phyloP scores from a whole-genome alignment of 2,888 invertebrate species.

The Dione vanillae region DNA sequence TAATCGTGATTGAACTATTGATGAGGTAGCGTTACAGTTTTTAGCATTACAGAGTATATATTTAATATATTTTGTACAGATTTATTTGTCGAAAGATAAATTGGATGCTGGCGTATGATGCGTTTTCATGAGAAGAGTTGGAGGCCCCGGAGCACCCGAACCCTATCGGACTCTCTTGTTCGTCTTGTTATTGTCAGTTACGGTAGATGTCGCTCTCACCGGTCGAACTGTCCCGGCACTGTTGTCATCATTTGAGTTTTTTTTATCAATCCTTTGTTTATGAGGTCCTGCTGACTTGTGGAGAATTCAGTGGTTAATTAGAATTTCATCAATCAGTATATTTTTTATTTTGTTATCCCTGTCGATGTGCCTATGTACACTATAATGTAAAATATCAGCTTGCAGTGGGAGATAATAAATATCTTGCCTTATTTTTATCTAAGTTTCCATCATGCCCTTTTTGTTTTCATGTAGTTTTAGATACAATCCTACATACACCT shows the following conservation, averaged over 20 bases:
- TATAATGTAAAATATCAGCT: constrained; percentile 74
- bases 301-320: constrained; percentile 82
- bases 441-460: constrained; percentile 73
- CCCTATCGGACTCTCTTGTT: constrained; percentile 70
- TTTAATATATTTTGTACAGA: constrained; percentile 86
- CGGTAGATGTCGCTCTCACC: constrained; percentile 58
- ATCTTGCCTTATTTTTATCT: constrained; percentile 77
- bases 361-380: constrained; percentile 78
- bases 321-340: constrained; percentile 80
- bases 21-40: constrained; percentile 83
- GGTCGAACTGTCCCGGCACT: constrained; percentile 55
- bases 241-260: constrained; percentile 61
- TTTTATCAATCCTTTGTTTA: constrained; percentile 82
- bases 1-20: constrained; percentile 83
- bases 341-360: constrained; percentile 84
- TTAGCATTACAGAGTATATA: constrained; percentile 85
- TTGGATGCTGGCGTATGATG: constrained; percentile 84
- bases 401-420: constrained; percentile 81
- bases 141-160: constrained; percentile 74
- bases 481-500: constrained; percentile 21
- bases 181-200: constrained; percentile 56
- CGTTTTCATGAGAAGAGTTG: constrained; percentile 80
- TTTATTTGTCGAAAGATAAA: constrained; percentile 85
- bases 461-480: constrained; percentile 43
- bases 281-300: constrained; percentile 81